A percentile compares a stretch with the other conserved stretches of the same genome.
phyloP scores from a whole-genome alignment of 2,888 invertebrate genomes.

The Cantharis flavilabris region DNA sequence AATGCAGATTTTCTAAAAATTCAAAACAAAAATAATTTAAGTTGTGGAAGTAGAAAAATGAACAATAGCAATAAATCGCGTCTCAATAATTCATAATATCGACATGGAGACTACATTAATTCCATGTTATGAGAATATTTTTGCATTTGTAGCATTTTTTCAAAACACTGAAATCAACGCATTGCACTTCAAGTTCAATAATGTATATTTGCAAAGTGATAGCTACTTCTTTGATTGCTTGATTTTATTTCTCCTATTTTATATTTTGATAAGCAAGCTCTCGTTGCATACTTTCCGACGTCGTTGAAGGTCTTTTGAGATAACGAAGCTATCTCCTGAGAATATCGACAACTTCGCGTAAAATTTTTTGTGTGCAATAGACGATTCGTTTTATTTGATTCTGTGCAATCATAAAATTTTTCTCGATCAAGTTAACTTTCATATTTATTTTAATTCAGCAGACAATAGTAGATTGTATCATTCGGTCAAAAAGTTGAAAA shows the following conservation, averaged over 20 bases:
- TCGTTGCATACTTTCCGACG: slow-evolving; percentile 3
- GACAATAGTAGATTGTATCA: background rate
- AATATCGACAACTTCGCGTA: slow-evolving; percentile 8
- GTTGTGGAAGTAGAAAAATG: no score
- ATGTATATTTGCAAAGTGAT: slow-evolving; percentile 2
- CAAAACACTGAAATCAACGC: background rate
- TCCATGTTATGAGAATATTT: background rate
- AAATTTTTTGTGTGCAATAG: background rate
- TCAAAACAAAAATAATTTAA: no score
- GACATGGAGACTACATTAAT: no score
- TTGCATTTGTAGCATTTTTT: background rate
- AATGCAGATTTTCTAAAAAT: no score
- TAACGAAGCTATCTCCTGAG: slow-evolving; percentile 7
- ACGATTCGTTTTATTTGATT: background rate
- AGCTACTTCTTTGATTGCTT: slow-evolving; percentile 2
- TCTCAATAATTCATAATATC: no score
- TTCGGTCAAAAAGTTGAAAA: no score
- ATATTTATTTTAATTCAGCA: background rate
- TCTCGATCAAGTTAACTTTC: background rate
- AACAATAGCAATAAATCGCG: no score
- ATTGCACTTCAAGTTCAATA: background rate
- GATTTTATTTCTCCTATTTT: slow-evolving; percentile 7
- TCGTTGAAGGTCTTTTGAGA: slow-evolving; percentile 7
- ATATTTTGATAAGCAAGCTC: slow-evolving; percentile 11
- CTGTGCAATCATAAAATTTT: background rate